Evolutionary conservation across 1,140 invertebrate species (phyloP), one percentile per base, ranked within the genome.

Genomic region (Leptoteleia sp.): DNA sequence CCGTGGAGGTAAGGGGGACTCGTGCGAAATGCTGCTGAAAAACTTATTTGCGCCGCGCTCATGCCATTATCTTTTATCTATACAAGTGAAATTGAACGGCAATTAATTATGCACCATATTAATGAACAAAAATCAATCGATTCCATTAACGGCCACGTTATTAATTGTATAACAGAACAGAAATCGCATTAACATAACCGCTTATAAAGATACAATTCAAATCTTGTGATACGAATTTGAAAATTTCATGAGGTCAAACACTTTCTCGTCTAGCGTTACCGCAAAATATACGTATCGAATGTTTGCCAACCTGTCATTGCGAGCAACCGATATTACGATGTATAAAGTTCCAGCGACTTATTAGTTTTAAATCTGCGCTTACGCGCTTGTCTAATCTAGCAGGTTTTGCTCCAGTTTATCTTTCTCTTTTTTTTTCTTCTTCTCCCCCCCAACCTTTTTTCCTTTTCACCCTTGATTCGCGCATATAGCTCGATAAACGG

Each of bases 231-330:
- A 61, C 61, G 61, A 76, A 62, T 68, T 76, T 40, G 54, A 61
- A 61, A 76, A 61, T 76, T 76, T 61, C 61, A 61, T 54, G 62
- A 76, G 54, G 62, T 62, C 72, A 55, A 76, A 19, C 42, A 55
- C 62, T 76, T 76, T 76, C 72, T 62, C 72, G 72, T 76, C 48
- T 67, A 68, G 52, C 13, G 29, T 76, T 52, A 61, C 62, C 13
- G 11, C 54, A 76, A 76, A 75, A 61, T 52, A 11, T 38, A 13
- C 12, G 38, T 76, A 76, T 75, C 62, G 52, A 67, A 45, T 76
- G 61, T 67, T 67, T 61, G 62, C 62, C 38, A 67, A 76, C 54
- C 71, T 76, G 54, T 76, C 71, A 76, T 61, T 76, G 62, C 54
- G 29, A 22, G 29, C 38, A 67, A 76, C 62, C 67, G 62, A 61